These are phyloP conservation scores for Sardinella longiceps DNA, from an alignment of 2,797 vertebrate species.

Conservation along the genomic window DNA sequence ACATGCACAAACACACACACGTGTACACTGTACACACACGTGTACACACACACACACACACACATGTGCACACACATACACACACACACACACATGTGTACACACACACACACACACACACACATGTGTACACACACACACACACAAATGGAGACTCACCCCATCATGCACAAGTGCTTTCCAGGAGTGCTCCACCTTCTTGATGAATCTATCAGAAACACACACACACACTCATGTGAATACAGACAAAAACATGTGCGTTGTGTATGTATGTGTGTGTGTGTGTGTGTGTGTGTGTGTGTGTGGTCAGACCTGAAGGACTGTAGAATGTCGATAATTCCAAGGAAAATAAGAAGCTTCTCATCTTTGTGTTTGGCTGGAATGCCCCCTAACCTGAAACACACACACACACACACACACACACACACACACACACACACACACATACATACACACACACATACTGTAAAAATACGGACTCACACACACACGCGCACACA, in stretches of 20 bases:
- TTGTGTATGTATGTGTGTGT: no score
- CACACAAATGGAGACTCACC: slow-evolving; percentile 65
- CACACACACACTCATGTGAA: no score
- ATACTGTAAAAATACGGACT: no score
- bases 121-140: neutral
- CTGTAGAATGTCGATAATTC: slow-evolving; percentile 96
- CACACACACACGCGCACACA: no score
- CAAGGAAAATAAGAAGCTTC: slow-evolving; percentile 91
- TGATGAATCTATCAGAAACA: slow-evolving; percentile 90
- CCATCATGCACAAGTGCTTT: slow-evolving; percentile 95
- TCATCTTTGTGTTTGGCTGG: slow-evolving; percentile 94
- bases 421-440: neutral
- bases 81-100: neutral
- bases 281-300: neutral
- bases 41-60: no score
- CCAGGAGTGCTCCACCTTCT: slow-evolving; percentile 97
- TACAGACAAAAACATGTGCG: no score
- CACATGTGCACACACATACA: no score
- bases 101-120: neutral
- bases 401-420: slow-evolving; percentile 35
- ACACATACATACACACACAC: neutral
- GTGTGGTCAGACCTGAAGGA: slow-evolving; percentile 82
- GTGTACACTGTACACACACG: no score
- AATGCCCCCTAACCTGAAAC: slow-evolving; percentile 90
- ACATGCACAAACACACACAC: no score